Conservation (phyloP, 2,888 invertebrate genomes). For the Caenorhabditis zanzibari region DNA sequence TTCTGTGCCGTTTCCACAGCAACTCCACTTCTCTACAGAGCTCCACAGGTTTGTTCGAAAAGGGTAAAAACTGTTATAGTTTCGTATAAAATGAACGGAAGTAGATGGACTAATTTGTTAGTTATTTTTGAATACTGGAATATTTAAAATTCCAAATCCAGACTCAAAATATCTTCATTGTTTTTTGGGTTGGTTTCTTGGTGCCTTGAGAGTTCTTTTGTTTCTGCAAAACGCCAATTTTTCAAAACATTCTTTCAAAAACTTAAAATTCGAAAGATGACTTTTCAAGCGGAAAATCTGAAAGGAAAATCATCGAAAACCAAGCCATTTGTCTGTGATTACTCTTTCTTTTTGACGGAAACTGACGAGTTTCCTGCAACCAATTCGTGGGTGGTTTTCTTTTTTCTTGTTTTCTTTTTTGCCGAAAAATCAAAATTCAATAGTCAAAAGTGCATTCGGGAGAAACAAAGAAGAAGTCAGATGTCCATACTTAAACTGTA, state of each 20-base stretch:
- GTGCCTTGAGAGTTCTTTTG: neutral
- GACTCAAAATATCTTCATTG: too few relatives aligned
- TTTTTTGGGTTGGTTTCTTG: too few relatives aligned
- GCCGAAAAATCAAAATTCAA: slow-evolving; percentile 15
- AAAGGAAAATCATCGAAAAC: slow-evolving; percentile 1
- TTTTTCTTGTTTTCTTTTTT: slow-evolving; percentile 21
- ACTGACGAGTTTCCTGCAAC: slow-evolving; percentile 30
- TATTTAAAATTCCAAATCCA: too few relatives aligned
- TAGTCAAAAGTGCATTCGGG: slow-evolving; percentile 16
- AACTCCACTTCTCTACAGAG: slow-evolving; percentile 70
- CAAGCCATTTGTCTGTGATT: slow-evolving; percentile 6
- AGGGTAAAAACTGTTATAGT: too few relatives aligned
- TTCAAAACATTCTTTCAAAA: neutral
- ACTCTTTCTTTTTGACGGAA: slow-evolving; percentile 20
- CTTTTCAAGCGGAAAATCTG: slow-evolving; percentile 5
- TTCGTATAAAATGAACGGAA: too few relatives aligned
- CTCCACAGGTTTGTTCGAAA: slow-evolving; percentile 64
- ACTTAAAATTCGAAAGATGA: neutral
- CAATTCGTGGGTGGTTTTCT: slow-evolving; percentile 25
- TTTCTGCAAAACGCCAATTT: neutral
- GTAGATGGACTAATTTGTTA: too few relatives aligned
- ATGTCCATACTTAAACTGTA: neutral
- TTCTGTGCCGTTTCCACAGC: slow-evolving; percentile 66
- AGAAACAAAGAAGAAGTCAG: neutral
- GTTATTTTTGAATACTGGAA: too few relatives aligned